A percentile compares a stretch with the other conserved stretches of the same genome.
phyloP scores from a whole-genome alignment of 1,140 invertebrate species.

The Euura lappo region DNA sequence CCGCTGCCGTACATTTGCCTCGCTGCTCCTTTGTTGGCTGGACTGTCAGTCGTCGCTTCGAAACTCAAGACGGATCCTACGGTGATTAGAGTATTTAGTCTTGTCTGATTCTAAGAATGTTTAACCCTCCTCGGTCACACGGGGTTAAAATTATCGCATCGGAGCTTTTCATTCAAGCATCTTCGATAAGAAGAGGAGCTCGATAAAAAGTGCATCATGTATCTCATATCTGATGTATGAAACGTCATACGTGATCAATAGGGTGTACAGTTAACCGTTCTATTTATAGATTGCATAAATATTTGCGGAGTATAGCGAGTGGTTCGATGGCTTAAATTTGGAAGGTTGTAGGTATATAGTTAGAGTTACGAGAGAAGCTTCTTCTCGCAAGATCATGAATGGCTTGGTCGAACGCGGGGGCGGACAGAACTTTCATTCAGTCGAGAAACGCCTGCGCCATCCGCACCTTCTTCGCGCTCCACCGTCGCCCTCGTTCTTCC shows the following conservation, averaged over 20 bases:
- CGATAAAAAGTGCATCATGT: too few relatives aligned
- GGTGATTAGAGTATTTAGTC: neutral
- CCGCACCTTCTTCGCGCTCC: neutral
- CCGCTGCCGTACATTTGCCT: slow-evolving; percentile 66
- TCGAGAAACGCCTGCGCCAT: slow-evolving; percentile 42
- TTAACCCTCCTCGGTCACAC: too few relatives aligned
- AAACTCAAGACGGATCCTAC: slow-evolving; percentile 10
- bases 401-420: slow-evolving; percentile 35
- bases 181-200: too few relatives aligned
- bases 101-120: too few relatives aligned
- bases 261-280: too few relatives aligned
- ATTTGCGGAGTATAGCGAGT: too few relatives aligned
- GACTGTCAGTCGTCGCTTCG: slow-evolving; percentile 38
- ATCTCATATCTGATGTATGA: too few relatives aligned
- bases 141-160: too few relatives aligned
- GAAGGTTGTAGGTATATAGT: neutral
- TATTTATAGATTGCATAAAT: too few relatives aligned
- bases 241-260: too few relatives aligned
- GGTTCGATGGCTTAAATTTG: neutral
- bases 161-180: too few relatives aligned
- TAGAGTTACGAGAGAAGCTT: neutral
- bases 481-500: neutral
- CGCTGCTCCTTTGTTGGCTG: slow-evolving; percentile 62
- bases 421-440: slow-evolving; percentile 48
- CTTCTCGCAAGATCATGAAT: slow-evolving; percentile 38